Percentiles rank a stretch among this genome's conserved stretches.
Evolutionary conservation across 2,888 invertebrate genomes (phyloP).

Genomic region (Lacanobia wlatinum): DNA sequence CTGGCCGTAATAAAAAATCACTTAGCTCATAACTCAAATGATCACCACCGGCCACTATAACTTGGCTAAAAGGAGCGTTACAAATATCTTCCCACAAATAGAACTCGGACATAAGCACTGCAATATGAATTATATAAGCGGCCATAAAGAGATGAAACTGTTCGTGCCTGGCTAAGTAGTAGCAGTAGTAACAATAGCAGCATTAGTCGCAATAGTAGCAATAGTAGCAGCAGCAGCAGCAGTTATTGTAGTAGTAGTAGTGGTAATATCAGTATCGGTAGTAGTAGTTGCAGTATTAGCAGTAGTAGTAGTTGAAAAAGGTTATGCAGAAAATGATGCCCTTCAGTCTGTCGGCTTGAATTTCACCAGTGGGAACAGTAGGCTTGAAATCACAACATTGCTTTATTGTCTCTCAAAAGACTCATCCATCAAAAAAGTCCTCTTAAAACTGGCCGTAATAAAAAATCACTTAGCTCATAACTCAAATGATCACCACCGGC

Average conservation of each 20-base stretch:
- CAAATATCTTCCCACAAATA: conserved; percentile 66
- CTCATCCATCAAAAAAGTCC: neutral
- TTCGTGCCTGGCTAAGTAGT: conserved; percentile 69
- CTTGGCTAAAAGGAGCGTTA: conserved; percentile 51
- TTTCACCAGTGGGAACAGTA: too few species aligned
- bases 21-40: conserved; percentile 39
- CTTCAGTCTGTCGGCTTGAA: too few species aligned
- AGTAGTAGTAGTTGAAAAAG: too few species aligned
- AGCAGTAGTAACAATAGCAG: too few species aligned
- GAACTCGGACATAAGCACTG: conserved; percentile 71
- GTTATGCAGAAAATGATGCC: too few species aligned
- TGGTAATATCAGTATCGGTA: too few species aligned
- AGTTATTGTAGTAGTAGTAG: too few species aligned
- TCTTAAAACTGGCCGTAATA: conserved; percentile 11
- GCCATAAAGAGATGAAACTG: conserved; percentile 84
- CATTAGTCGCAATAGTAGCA: too few species aligned
- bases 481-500: conserved; percentile 52
- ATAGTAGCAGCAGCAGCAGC: too few species aligned
- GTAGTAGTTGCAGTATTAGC: too few species aligned
- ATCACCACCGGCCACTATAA: conserved; percentile 47
- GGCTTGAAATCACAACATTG: too few species aligned
- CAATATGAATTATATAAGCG: conserved; percentile 84
- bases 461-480: conserved; percentile 55
- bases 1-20: conserved; percentile 36
- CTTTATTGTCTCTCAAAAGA: neutral